Evolutionary conservation across 2,888 invertebrate genomes (phyloP), one percentile per base, ranked within the genome.

Genomic region (Eristalis arbustorum): DNA sequence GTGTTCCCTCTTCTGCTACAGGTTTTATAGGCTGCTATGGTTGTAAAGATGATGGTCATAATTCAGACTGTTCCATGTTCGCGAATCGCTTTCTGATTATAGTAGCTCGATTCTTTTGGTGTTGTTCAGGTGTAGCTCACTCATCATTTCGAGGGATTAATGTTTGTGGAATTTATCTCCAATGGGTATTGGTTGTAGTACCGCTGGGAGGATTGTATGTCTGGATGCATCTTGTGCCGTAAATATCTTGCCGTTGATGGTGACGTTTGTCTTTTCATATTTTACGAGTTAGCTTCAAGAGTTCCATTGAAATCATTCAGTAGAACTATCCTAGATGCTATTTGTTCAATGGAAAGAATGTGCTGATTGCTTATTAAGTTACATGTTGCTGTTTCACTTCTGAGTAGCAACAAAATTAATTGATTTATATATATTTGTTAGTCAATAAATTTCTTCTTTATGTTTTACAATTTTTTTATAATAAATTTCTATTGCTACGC

Each of bases 201-300:
- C 25, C 67, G 31, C 49, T 56, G 49, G 11, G 25, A 25, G 25
- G 25, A 25, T 25, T 25, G 25, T 25, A 25, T 25, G 25, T 25
- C 25, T 25, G 25, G 25, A 25, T 25, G 25, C 25, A 2, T 25
- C 25, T 25, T 25, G 25, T 25, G 64, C 40, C 0, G 4, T 22
- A 25, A 80, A 76, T 34, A 22, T 71, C 14, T 25, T 78, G 18
- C 67, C 67, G 25, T 79, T 66, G 18, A 84, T 66, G 63, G 67
- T 74, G 34, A 74, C 31, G 18, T 62, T 68, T 10, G 22, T 66
- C 57, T 75, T 59, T 49, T 59, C 25, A 59, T 67, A 75, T 22
- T 75, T 67, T 18, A 75, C 34, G 57, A 75, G 63, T 13, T 64
- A 63, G 1, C 49, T 64, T 14, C 75, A 28, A 67, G 18, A n/a